Evolutionary conservation across 2,797 vertebrate species (phyloP), one percentile per base, ranked within the genome.

Genomic region (Synanceia verrucosa): DNA sequence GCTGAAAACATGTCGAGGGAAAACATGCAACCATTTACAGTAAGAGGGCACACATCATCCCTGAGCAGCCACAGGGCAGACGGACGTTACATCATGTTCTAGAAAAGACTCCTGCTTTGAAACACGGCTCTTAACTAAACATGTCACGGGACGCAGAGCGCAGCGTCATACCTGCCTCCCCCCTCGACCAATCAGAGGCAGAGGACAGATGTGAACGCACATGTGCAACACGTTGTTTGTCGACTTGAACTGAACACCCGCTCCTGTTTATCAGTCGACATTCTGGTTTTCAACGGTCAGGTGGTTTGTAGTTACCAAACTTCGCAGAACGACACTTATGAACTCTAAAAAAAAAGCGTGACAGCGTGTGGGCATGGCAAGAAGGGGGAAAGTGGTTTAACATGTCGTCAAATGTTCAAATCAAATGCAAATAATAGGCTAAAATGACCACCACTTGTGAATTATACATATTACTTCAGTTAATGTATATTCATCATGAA

Each of bases 61-160:
- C 39, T 47, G 18, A 50, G 67, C 39, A 1, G 18, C 56, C 14
- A 31, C 44, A 63, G 37, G 57, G 31, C 51, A 59, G 60, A 39
- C 62, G 76, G 43, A 46, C 55, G 47, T 84, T 85, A 83, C 86
- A 76, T 88, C 90, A 89, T 73, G 56, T 84, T 83, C 79, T 77
- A 80, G 76, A 88, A 90, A 86, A 33, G 70, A 76, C 85, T 77
- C 64, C 71, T 59, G 76, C 79, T 84, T 73, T 71, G 66, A 84
- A 81, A 71, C 66, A 72, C 67, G 37, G 66, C 78, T 69, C 76
- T 76, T 63, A 60, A 73, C 73, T 77, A 59, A 82, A 82, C 69
- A 59, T 41, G 62, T 88, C 81, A 82, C 57, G 31, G 82, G 76
- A 66, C n/a, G 4, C 70, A 31, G 62, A 69, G 70, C 61, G 18